Evolutionary conservation across 2,797 vertebrate genomes (phyloP).

Genomic region (Cephalopachus bancanus): DNA sequence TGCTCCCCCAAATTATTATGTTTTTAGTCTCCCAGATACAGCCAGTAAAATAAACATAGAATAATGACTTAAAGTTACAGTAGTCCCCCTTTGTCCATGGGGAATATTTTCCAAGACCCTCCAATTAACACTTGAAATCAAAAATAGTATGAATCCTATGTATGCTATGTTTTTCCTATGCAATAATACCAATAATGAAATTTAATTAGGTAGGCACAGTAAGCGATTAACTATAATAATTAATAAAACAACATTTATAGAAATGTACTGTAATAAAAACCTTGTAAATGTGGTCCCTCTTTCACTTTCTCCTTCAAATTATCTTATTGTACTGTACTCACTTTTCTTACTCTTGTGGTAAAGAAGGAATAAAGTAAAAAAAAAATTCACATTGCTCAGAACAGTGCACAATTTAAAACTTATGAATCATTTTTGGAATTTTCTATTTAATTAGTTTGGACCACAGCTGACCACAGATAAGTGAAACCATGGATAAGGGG

Average conservation of each 20-base stretch:
- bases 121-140: neutral
- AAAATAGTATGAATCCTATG: neutral
- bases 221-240: neutral
- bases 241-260: neutral
- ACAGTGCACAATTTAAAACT: neutral
- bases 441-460: neutral
- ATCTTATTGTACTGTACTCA: neutral
- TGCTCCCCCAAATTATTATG: neutral
- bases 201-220: neutral
- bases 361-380: neutral
- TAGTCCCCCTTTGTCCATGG: neutral
- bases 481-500: neutral
- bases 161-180: neutral
- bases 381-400: neutral
- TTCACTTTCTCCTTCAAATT: neutral
- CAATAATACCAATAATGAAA: neutral
- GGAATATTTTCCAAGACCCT: neutral
- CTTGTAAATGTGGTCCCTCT: neutral
- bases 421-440: neutral
- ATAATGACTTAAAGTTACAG: neutral
- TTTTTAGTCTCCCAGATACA: neutral
- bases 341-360: neutral
- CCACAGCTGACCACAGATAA: neutral
- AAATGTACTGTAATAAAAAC: neutral
- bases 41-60: neutral